Percentiles rank a stretch among this genome's conserved stretches.
phyloP scores from a whole-genome alignment of 2,113 vertebrate genomes.

The Entelurus aequoreus region DNA sequence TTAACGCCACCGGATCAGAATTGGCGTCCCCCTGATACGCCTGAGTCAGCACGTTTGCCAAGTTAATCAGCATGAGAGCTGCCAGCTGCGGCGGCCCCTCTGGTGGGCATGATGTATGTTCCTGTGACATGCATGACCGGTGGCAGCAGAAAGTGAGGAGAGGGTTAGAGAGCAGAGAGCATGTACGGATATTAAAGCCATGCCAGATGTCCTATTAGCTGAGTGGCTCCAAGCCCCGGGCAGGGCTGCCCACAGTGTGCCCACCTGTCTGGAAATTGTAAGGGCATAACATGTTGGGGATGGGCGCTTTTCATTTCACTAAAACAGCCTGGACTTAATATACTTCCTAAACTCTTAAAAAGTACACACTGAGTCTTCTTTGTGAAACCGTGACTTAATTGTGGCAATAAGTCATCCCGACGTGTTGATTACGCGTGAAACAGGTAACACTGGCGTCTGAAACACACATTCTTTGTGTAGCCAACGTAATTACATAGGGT shows the following conservation, averaged over 20 bases:
- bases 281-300: constrained; percentile 19
- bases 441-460: constrained; percentile 41
- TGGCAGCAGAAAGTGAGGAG: constrained; percentile 35
- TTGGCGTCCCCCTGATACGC: constrained; percentile 57
- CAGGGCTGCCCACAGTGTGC: constrained; percentile 39
- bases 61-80: constrained; percentile 70
- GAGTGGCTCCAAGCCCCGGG: constrained; percentile 54
- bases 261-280: constrained; percentile 36
- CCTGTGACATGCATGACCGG: constrained; percentile 37
- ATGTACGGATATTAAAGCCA: constrained; percentile 49
- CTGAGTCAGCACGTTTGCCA: constrained; percentile 60
- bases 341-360: constrained; percentile 25
- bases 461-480: constrained; percentile 13
- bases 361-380: constrained; percentile 43
- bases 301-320: constrained; percentile 29
- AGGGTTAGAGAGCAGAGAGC: constrained; percentile 29
- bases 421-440: constrained; percentile 50
- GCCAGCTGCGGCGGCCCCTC: constrained; percentile 57
- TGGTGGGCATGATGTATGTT: constrained; percentile 62
- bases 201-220: constrained; percentile 72
- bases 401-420: constrained; percentile 39
- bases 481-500: constrained; percentile 38
- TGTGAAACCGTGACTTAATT: constrained; percentile 43
- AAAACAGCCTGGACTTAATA: constrained; percentile 32
- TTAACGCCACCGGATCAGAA: constrained; percentile 29